Conservation (phyloP, 2,797 vertebrate genomes). For the Loris lydekkerianus region DNA sequence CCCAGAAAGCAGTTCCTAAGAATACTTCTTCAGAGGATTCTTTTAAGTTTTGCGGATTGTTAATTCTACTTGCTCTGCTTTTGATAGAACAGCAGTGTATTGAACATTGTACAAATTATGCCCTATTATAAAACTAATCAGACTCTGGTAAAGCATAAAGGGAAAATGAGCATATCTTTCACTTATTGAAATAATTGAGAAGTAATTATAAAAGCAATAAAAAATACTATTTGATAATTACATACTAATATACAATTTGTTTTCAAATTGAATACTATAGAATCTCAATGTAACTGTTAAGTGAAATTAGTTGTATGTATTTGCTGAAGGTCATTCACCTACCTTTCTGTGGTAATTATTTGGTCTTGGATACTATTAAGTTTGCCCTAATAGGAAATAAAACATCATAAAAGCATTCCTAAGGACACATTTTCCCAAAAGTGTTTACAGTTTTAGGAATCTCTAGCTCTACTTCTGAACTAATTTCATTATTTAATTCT, state of each 20-base stretch:
- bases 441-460: not conserved
- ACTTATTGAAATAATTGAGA: not conserved
- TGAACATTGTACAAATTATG: slow-evolving; percentile 30
- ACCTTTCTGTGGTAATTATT: slow-evolving; percentile 19
- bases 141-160: not conserved
- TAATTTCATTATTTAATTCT: slow-evolving; percentile 44
- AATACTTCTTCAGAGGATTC: not conserved
- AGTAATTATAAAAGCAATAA: not conserved
- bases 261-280: not conserved
- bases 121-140: slow-evolving; percentile 14
- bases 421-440: not conserved
- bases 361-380: not conserved
- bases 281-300: slow-evolving; percentile 14
- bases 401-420: not conserved
- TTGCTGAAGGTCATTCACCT: slow-evolving; percentile 1
- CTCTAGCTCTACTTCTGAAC: slow-evolving; percentile 19
- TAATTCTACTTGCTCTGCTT: slow-evolving; percentile 44
- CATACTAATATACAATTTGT: not conserved
- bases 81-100: not conserved
- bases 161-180: slow-evolving; percentile 4
- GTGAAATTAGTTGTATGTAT: slow-evolving; percentile 30
- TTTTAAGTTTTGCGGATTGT: slow-evolving; percentile 1
- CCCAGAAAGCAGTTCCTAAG: not conserved
- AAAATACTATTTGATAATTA: not conserved
- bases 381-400: slow-evolving; percentile 47